Base-by-base conservation (phyloP, 2,888 invertebrate genomes). In the Pollenia amentaria region DNA sequence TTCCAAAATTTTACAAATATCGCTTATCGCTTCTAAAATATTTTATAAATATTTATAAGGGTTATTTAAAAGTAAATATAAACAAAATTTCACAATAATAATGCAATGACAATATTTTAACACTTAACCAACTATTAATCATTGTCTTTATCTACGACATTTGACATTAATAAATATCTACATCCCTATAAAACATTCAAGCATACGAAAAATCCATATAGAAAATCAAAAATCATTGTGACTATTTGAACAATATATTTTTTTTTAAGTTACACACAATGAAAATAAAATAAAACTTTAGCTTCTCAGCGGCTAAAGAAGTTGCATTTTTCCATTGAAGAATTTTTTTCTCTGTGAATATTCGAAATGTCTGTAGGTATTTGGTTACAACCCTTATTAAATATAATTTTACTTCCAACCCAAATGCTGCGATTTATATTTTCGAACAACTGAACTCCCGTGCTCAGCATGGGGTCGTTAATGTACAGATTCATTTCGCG, bases 91-190 rank as follows among this genome's bases (percentile, higher is more conserved):
- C 44, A 60, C 38, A 16, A 21, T 21, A 21, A 38, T 12, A 60
- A 64, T 38, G 11, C 29, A 51, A 16, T 55, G 29, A 67, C 65
- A 70, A 76, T 85, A 76, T 76, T 64, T 76, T 80, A 76, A 51
- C 44, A 80, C 69, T 80, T 76, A 29, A 38, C 40, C 62, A 76
- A 70, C 64, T 44, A 85, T 85, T 85, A 76, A 80, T 76, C 76
- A 72, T 76, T 85, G 64, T 70, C 62, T 57, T 40, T 51, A 18
- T 78, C 70, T 16, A 14, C 65, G 64, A 73, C 40, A 48, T n/a
- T 48, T 46, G 21, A 11, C 21, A 40, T 57, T 67, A 14, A 69
- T 48, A 72, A 6, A 55, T 53, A n/a, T 40, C 12, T 38, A 73
- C 14, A 38, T 48, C 18, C 53, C 16, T 7, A 1, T 21, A 16